Evolutionary conservation across 1,140 invertebrate genomes (phyloP).

Genomic region (Octopus sinensis): DNA sequence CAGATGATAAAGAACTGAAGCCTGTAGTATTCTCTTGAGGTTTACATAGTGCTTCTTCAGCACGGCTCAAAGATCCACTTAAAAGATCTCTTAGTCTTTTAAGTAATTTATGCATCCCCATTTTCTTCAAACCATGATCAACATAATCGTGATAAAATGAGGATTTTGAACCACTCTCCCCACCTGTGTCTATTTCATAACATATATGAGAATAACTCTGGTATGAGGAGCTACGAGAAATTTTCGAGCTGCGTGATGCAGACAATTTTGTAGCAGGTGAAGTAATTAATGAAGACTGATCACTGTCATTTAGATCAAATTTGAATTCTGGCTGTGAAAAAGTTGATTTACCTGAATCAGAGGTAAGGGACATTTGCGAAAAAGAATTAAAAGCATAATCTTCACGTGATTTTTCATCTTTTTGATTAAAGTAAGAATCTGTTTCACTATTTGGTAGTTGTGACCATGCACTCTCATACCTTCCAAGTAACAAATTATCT

Average conservation of each 20-base stretch:
- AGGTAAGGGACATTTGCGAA: slow-evolving; percentile 7
- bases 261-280: slow-evolving; percentile 25
- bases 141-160: slow-evolving; percentile 70
- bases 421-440: slow-evolving; percentile 15
- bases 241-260: slow-evolving; percentile 20
- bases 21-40: slow-evolving; percentile 24
- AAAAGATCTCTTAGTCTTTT: slow-evolving; percentile 54
- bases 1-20: not conserved
- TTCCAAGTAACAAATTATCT: not conserved
- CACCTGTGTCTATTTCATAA: slow-evolving; percentile 51
- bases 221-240: slow-evolving; percentile 22
- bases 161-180: slow-evolving; percentile 34
- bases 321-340: slow-evolving; percentile 19
- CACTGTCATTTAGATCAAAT: slow-evolving; percentile 18
- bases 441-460: slow-evolving; percentile 20
- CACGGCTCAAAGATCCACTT: slow-evolving; percentile 52
- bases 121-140: slow-evolving; percentile 80
- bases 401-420: slow-evolving; percentile 7
- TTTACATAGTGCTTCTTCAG: slow-evolving; percentile 54
- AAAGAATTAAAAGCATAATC: not conserved
- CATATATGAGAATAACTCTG: slow-evolving; percentile 28
- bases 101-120: slow-evolving; percentile 72
- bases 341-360: slow-evolving; percentile 21
- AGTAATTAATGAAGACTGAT: slow-evolving; percentile 13
- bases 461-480: slow-evolving; percentile 23